Conservation (phyloP, 2,888 invertebrate species). For the Zootermopsis nevadensis region DNA sequence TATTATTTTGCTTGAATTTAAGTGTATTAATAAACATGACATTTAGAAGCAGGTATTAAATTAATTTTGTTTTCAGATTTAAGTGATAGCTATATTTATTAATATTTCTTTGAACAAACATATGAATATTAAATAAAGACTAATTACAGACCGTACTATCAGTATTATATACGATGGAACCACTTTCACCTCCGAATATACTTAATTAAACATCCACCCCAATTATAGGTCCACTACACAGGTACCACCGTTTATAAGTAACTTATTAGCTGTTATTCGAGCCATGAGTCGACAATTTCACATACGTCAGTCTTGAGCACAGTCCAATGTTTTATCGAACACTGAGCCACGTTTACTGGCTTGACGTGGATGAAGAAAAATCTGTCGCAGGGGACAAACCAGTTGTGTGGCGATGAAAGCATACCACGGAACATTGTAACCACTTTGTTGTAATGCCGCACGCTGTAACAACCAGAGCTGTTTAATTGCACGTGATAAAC, state of each 20-base stretch:
- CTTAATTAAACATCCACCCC: too few species aligned
- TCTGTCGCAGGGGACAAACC: slow-evolving; percentile 1
- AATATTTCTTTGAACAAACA: not conserved
- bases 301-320: not conserved
- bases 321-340: not conserved
- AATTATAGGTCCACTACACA: too few species aligned
- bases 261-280: too few species aligned
- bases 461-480: not conserved
- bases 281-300: too few species aligned
- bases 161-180: too few species aligned
- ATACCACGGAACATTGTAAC: not conserved
- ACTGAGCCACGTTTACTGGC: not conserved
- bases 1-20: too few species aligned
- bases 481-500: not conserved
- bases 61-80: not conserved
- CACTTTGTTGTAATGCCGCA: not conserved
- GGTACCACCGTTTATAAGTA: too few species aligned
- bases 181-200: too few species aligned
- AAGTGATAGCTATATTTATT: not conserved
- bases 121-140: too few species aligned
- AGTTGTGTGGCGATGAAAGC: not conserved
- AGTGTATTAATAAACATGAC: too few species aligned
- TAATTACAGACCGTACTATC: too few species aligned
- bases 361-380: slow-evolving; percentile 24
- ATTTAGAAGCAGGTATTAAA: not conserved